Evolutionary conservation across 2,888 invertebrate species (phyloP), one percentile per base, ranked within the genome.

Genomic region (Andrena haemorrhoa): DNA sequence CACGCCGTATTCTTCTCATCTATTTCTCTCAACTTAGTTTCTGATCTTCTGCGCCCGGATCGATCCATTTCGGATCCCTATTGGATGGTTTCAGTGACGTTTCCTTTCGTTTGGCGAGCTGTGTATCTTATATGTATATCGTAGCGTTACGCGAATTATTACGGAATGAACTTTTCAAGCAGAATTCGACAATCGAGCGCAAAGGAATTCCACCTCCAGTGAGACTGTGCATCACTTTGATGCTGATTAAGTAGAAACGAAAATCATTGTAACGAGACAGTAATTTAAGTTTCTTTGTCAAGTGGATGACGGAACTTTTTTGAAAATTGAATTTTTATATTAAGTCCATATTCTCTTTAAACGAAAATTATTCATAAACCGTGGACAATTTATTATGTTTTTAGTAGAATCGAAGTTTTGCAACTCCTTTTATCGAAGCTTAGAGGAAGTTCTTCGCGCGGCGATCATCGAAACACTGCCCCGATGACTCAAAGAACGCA

Each of bases 81-180:
- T 64, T 84, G 88, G 86, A 86, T 87, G 87, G 84, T 75, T 82
- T 61, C 70, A 79, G 56, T 75, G 76, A 78, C 72, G 71, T 72
- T 82, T 63, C 41, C 41, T 41, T 71, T 73, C 58, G 20, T 71
- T 75, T 58, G 75, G 77, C 78, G 78, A 75, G 75, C 70, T 78
- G 47, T 81, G 61, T 73, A 74, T 76, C 61, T 71, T 77, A 78
- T 47, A 70, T 60, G 60, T 68, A 71, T 71, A 73, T 79, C 75
- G 68, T 61, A 79, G 65, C 75, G 49, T 77, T 63, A 77, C 81
- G 53, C 53, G 72, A 53, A 31, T 79, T 64, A 61, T 69, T 73
- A 75, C 78, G 71, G 49, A 47, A 61, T 65, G 12, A 58, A 68
- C 12, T 29, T 41, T 58, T 26, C n/a, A 35, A 23, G 31, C 64